phyloP scores from a whole-genome alignment of 1,140 invertebrate species.

The Muscidifurax raptorellus region DNA sequence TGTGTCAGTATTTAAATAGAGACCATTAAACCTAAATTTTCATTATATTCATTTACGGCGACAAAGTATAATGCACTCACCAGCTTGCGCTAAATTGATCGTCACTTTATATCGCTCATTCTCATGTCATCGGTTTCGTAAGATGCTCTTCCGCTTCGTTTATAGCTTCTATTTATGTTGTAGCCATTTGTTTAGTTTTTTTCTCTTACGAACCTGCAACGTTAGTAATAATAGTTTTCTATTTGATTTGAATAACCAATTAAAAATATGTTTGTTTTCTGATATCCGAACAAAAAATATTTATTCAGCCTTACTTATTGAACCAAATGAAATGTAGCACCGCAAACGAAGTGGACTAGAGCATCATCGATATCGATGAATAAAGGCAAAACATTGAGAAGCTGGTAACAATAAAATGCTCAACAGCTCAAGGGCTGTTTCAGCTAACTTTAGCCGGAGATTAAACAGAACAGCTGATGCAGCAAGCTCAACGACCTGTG shows the following conservation, averaged over 20 bases:
- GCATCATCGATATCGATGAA: not conserved
- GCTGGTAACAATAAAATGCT: not conserved
- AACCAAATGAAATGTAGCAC: not conserved
- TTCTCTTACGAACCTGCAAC: not conserved
- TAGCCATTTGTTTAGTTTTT: not conserved
- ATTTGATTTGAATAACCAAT: not conserved
- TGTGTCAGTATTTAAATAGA: not conserved
- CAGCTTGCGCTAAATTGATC: slow-evolving; percentile 6
- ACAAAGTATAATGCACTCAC: not conserved
- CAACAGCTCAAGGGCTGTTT: slow-evolving; percentile 3
- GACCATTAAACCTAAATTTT: not conserved
- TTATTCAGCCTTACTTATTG: no score
- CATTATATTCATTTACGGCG: not conserved
- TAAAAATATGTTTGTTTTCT: not conserved
- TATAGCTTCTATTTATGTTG: slow-evolving; percentile 5
- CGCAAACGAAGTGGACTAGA: not conserved
- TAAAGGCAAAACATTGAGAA: not conserved
- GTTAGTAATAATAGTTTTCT: not conserved
- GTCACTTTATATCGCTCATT: not conserved
- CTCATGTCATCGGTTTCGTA: not conserved
- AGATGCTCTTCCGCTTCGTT: not conserved
- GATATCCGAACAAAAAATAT: not conserved
- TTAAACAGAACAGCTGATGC: slow-evolving; percentile 36
- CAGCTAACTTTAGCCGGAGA: slow-evolving; percentile 25
- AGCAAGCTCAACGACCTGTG: slow-evolving; percentile 42